A percentile compares a stretch with the other conserved stretches of the same genome.
Conservation (phyloP, 2,888 invertebrate species). For the Scrobipalpa atriplicella region DNA sequence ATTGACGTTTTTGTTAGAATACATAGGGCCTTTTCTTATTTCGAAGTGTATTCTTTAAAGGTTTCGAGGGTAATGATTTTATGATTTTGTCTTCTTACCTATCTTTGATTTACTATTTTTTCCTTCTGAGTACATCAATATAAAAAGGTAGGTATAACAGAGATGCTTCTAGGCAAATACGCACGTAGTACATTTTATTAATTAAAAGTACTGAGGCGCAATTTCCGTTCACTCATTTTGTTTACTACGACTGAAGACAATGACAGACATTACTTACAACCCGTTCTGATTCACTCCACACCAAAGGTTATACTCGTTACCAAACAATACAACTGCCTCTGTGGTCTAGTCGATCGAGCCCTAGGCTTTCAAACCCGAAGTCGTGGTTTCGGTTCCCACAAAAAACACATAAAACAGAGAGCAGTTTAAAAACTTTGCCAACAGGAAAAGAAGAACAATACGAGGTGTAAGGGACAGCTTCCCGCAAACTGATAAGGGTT, state of each 20-base stretch:
- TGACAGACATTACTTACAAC: constrained; percentile 24
- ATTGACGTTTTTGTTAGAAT: constrained; percentile 1
- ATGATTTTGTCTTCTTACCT: constrained; percentile 2
- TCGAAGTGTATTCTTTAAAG: constrained; percentile 23
- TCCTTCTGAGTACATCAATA: not conserved
- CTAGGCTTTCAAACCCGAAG: too few relatives aligned
- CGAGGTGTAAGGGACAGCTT: too few relatives aligned
- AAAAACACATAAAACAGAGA: too few relatives aligned
- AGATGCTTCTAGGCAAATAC: too few relatives aligned
- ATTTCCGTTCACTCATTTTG: constrained; percentile 32
- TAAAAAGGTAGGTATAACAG: too few relatives aligned
- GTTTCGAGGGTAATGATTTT: not conserved
- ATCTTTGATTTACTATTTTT: not conserved
- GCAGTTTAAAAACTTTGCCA: too few relatives aligned
- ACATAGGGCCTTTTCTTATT: not conserved
- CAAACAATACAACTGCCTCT: constrained; percentile 22
- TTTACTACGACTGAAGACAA: constrained; percentile 36
- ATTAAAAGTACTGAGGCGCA: constrained; percentile 7
- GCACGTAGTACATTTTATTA: not conserved
- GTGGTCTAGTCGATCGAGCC: too few relatives aligned
- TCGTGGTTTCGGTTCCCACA: too few relatives aligned
- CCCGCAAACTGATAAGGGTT: too few relatives aligned
- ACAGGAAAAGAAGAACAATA: not conserved
- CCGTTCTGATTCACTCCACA: constrained; percentile 6
- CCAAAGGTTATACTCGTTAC: constrained; percentile 20